Evolutionary conservation across 2,113 vertebrate species (phyloP).

Genomic region (Eleginops maclovinus): DNA sequence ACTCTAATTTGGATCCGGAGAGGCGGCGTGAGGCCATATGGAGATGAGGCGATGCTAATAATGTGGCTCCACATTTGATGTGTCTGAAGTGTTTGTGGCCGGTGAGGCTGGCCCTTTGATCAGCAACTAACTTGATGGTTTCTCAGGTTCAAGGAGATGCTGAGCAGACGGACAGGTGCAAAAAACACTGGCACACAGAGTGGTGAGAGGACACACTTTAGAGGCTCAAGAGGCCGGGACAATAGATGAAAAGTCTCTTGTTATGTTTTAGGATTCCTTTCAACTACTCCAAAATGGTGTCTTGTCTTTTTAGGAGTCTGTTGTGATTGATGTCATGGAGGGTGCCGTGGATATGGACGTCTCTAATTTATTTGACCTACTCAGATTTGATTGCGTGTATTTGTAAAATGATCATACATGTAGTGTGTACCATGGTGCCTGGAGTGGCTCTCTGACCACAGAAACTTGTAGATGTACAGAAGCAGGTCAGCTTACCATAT

Average conservation of each 20-base stretch:
- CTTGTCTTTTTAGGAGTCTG: constrained; percentile 10
- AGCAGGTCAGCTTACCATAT: constrained; percentile 85
- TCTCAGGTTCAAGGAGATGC: constrained; percentile 64
- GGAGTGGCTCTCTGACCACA: neutral
- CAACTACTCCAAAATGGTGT: constrained; percentile 46
- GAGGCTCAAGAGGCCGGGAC: constrained; percentile 51
- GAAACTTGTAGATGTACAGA: neutral
- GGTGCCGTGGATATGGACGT: neutral
- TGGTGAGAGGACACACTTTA: constrained; percentile 32
- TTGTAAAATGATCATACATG: neutral
- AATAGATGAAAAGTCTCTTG: constrained; percentile 48
- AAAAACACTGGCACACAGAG: constrained; percentile 34
- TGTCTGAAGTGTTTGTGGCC: constrained; percentile 77
- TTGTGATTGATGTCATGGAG: constrained; percentile 10
- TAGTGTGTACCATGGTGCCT: neutral
- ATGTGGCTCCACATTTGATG: constrained; percentile 76
- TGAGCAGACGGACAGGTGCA: constrained; percentile 51
- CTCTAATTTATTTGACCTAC: neutral
- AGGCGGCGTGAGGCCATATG: constrained; percentile 69
- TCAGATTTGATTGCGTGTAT: neutral
- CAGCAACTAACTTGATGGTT: constrained; percentile 69
- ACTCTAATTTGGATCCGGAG: constrained; percentile 73
- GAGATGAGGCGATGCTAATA: constrained; percentile 80
- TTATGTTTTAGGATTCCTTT: constrained; percentile 54
- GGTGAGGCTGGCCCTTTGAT: constrained; percentile 77